Conservation (phyloP, 2,797 vertebrate species). For the Silurus aristotelis region DNA sequence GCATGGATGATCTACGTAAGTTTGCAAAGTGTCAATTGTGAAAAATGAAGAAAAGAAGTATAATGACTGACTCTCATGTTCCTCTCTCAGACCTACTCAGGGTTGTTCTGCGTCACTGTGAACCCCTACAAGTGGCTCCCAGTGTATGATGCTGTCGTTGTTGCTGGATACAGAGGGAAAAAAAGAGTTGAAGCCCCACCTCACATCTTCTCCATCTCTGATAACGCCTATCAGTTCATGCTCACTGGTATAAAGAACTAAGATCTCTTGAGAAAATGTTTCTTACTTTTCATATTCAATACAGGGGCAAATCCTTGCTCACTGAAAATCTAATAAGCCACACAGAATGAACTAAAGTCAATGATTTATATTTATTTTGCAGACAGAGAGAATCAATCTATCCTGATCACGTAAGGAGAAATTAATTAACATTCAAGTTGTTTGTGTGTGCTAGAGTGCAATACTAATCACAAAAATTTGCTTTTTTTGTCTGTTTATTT, state of each 20-base stretch:
- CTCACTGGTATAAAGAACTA: constrained; percentile 68
- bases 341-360: not conserved
- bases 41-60: not conserved
- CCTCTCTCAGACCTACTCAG: constrained; percentile 53
- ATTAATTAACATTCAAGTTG: not conserved
- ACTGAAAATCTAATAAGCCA: not conserved
- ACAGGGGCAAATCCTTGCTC: no score
- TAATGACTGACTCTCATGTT: not conserved
- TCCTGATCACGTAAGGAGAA: constrained; percentile 53
- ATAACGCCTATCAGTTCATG: constrained; percentile 84
- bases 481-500: not conserved
- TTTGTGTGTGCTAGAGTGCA: not conserved
- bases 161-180: constrained; percentile 78
- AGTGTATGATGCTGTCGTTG: constrained; percentile 77
- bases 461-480: not conserved
- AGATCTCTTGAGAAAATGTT: not conserved
- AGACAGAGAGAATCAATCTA: constrained; percentile 57
- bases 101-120: constrained; percentile 76
- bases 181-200: constrained; percentile 82
- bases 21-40: not conserved
- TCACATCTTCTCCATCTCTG: constrained; percentile 86
- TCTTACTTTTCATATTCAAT: no score
- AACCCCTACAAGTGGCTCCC: constrained; percentile 86
- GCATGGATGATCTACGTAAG: constrained; percentile 83
- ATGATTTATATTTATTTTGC: constrained; percentile 5